phyloP scores from a whole-genome alignment of 2,888 invertebrate species.

The Tenthredo livida region DNA sequence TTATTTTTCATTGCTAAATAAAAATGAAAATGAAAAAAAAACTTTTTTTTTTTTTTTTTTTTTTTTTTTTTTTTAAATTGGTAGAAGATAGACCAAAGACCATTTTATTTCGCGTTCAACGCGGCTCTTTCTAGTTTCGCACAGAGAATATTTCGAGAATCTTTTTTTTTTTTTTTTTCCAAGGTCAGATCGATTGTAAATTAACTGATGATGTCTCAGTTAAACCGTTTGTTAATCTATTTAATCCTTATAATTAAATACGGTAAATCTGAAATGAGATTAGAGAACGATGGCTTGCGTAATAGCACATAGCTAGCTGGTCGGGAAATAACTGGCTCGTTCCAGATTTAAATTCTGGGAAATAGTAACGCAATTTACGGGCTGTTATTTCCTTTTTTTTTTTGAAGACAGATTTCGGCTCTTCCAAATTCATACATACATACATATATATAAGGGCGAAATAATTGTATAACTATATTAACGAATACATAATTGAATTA shows the following conservation, averaged over 20 bases:
- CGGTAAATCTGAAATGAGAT: constrained; percentile 18
- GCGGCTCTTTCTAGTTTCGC: not conserved
- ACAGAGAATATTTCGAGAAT: not conserved
- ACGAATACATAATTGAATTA: constrained; percentile 30
- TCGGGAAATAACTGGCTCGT: not conserved
- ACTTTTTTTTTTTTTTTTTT: no score
- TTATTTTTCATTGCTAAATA: not conserved
- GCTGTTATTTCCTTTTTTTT: no score
- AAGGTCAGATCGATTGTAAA: constrained; percentile 5
- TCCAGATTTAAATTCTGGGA: not conserved
- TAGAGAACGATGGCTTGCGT: constrained; percentile 20
- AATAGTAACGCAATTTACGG: not conserved
- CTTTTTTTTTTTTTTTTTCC: not conserved
- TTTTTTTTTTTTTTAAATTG: not conserved
- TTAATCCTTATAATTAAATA: not conserved
- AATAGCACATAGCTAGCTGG: no score
- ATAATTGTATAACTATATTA: not conserved
- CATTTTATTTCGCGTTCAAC: not conserved
- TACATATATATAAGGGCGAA: not conserved
- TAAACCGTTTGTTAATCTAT: not conserved
- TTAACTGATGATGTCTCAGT: not conserved
- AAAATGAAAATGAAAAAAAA: not conserved
- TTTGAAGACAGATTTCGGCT: not conserved
- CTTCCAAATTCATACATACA: not conserved
- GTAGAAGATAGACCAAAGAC: not conserved